Evolutionary conservation across 1,140 invertebrate species (phyloP).

Genomic region (Acyrthosiphon pisum): DNA sequence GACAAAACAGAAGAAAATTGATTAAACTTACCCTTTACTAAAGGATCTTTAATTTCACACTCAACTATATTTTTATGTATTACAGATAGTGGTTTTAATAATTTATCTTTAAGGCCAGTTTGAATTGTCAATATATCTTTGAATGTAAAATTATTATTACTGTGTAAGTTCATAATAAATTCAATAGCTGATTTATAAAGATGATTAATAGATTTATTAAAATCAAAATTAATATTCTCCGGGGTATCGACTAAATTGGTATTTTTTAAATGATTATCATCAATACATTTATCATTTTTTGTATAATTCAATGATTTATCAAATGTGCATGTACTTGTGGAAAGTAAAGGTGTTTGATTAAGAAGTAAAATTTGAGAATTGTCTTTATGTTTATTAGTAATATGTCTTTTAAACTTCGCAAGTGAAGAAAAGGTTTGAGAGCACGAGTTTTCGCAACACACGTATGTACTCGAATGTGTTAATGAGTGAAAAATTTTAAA

Average conservation of each 20-base stretch:
- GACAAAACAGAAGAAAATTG: neutral
- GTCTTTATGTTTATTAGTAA: neutral
- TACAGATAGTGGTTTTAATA: neutral
- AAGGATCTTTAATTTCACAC: neutral
- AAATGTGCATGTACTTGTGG: neutral
- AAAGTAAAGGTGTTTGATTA: neutral
- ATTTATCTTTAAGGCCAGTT: neutral
- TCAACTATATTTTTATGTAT: neutral
- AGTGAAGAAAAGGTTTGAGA: neutral
- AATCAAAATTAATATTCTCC: neutral
- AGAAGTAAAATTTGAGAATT: neutral
- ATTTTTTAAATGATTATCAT: neutral
- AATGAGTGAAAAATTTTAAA: neutral
- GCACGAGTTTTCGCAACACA: neutral
- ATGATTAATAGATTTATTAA: neutral
- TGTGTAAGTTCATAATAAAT: constrained; percentile 4
- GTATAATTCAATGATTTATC: neutral
- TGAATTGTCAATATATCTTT: neutral
- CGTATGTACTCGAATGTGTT: neutral
- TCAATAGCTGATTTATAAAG: neutral
- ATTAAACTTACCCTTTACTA: neutral
- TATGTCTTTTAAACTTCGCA: neutral
- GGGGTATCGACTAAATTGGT: neutral
- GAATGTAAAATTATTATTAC: neutral
- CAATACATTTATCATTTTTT: neutral